Conservation (phyloP, 2,113 vertebrate species). For the Ibidorhyncha struthersii region DNA sequence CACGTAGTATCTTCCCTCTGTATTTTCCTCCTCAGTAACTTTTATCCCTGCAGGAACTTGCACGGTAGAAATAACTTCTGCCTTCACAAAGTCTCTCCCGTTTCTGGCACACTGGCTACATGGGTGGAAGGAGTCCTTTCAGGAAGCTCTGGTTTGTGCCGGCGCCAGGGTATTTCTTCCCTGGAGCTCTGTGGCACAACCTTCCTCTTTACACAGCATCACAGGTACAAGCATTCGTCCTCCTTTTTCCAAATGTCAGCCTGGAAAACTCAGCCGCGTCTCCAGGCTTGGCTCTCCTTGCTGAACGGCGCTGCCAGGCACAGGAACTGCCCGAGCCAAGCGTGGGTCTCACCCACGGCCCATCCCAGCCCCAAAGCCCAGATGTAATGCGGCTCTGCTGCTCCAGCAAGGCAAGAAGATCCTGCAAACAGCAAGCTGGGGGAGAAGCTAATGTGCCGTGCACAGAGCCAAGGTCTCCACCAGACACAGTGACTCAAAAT, state of each 20-base stretch:
- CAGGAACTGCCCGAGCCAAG: background rate
- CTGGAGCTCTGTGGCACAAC: background rate
- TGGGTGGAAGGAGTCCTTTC: background rate
- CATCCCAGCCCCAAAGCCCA: background rate
- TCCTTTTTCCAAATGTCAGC: background rate
- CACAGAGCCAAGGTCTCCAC: background rate
- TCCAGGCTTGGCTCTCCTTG: background rate
- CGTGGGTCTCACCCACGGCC: rapidly evolving
- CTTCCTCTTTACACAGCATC: background rate
- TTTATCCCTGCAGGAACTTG: background rate
- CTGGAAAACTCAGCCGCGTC: background rate
- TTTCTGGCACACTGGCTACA: background rate
- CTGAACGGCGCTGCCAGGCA: background rate
- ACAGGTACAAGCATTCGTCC: background rate
- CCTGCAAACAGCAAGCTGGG: background rate
- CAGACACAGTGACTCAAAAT: background rate
- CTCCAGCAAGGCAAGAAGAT: background rate
- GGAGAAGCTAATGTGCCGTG: background rate
- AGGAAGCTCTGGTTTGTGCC: background rate
- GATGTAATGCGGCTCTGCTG: background rate
- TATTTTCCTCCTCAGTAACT: background rate
- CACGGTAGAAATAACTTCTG: background rate
- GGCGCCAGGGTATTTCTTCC: background rate
- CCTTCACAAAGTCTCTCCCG: background rate
- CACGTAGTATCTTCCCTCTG: background rate